Conservation (phyloP, 2,797 vertebrate species). For the Atherinosoma microstoma region DNA sequence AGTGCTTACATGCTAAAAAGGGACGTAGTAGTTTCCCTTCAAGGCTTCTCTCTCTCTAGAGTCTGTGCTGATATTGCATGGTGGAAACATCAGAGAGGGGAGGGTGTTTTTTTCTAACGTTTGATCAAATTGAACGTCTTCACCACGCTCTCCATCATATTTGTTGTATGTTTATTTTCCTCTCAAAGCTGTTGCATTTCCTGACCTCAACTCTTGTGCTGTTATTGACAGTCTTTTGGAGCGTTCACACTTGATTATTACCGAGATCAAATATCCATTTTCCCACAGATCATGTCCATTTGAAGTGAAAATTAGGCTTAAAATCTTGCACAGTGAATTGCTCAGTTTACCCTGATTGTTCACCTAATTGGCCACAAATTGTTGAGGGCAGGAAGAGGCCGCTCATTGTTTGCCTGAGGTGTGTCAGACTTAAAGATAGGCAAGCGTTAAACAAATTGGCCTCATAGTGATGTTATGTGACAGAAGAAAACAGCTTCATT, state of each 20-base stretch:
- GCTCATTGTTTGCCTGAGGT: neutral
- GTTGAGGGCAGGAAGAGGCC: neutral
- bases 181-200: neutral
- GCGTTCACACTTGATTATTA: neutral
- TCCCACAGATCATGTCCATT: neutral
- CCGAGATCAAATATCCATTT: neutral
- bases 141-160: neutral
- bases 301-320: neutral
- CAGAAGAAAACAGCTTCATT: neutral
- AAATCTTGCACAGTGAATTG: neutral
- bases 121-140: neutral
- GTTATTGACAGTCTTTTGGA: neutral
- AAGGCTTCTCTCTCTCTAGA: neutral
- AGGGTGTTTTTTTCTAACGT: neutral
- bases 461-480: neutral
- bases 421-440: neutral
- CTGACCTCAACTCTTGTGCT: neutral
- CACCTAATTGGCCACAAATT: slow-evolving; percentile 1
- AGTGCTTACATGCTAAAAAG: neutral
- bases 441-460: neutral
- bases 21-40: neutral
- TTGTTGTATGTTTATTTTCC: neutral
- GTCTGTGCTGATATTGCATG: neutral
- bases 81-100: neutral
- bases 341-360: neutral